phyloP scores from a whole-genome alignment of 2,797 vertebrate genomes.

The Mycteria americana region DNA sequence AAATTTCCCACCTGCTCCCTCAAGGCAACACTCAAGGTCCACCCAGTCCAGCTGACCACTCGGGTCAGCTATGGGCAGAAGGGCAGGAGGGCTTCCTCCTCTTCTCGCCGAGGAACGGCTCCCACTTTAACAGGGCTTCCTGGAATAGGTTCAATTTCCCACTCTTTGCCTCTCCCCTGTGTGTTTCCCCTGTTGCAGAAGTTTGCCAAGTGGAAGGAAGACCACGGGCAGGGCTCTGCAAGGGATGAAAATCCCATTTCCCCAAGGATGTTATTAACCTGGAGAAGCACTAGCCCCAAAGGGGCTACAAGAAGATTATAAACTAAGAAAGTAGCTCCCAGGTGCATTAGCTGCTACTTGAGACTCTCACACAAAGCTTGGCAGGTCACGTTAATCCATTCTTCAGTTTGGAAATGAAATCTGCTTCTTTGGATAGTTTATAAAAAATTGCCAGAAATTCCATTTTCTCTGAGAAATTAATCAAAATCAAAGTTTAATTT shows the following conservation, averaged over 20 bases:
- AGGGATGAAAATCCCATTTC: constrained; percentile 8
- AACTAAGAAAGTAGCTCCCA: background rate
- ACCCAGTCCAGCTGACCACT: background rate
- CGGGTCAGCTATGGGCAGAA: background rate
- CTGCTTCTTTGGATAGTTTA: background rate
- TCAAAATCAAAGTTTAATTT: background rate
- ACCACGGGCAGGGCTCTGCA: background rate
- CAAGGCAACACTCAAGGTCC: background rate
- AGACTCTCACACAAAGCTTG: background rate
- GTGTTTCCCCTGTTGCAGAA: background rate
- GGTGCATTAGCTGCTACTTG: background rate
- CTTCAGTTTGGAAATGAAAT: constrained; percentile 1
- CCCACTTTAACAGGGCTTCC: background rate
- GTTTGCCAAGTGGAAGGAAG: background rate
- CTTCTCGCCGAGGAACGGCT: accelerated
- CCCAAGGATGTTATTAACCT: constrained; percentile 6
- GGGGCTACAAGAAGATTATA: background rate
- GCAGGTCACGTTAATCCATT: background rate
- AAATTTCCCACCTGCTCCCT: background rate
- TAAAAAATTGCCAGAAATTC: background rate
- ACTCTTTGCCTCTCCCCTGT: background rate
- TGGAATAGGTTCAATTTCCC: background rate
- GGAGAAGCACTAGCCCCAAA: background rate
- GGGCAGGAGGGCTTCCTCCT: background rate
- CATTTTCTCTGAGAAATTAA: constrained; percentile 23